Conservation (phyloP, 2,113 vertebrate species). For the Crocuta crocuta region DNA sequence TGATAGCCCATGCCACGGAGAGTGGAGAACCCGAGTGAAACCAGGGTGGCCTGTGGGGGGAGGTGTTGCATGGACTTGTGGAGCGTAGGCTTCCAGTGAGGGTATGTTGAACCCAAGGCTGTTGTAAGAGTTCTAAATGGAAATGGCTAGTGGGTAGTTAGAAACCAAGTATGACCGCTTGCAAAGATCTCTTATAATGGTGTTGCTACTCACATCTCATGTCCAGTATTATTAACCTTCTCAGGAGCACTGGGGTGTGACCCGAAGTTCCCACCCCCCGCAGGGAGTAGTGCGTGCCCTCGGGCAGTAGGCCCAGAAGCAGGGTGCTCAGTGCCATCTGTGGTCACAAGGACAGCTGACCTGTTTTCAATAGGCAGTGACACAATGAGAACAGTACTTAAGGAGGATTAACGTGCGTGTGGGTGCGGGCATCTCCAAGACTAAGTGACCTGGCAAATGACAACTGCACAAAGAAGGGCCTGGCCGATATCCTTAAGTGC, state of each 20-base stretch:
- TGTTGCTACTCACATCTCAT: not conserved
- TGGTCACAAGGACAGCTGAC: not conserved
- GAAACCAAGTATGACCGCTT: not conserved
- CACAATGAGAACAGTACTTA: not conserved
- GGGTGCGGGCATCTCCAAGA: not conserved
- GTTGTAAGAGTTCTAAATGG: not conserved
- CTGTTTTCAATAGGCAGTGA: not conserved
- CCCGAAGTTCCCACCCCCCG: too few relatives aligned
- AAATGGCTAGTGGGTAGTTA: not conserved
- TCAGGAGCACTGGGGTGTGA: not conserved
- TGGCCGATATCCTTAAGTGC: not conserved
- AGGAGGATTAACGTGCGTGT: not conserved
- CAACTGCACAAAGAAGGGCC: not conserved
- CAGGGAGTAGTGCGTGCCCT: accelerated
- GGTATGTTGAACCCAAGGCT: not conserved
- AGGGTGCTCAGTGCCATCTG: accelerated
- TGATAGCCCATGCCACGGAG: accelerated
- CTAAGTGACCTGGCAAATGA: not conserved
- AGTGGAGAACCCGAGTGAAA: not conserved
- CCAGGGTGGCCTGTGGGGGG: not conserved
- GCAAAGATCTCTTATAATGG: not conserved
- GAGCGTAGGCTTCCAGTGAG: not conserved
- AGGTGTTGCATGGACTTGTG: accelerated
- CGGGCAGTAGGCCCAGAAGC: not conserved
- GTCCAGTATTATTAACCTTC: not conserved